A percentile compares a stretch with the other conserved stretches of the same genome.
phyloP scores from a whole-genome alignment of 2,888 invertebrate species.

The Lasioglossum pauxillum region DNA sequence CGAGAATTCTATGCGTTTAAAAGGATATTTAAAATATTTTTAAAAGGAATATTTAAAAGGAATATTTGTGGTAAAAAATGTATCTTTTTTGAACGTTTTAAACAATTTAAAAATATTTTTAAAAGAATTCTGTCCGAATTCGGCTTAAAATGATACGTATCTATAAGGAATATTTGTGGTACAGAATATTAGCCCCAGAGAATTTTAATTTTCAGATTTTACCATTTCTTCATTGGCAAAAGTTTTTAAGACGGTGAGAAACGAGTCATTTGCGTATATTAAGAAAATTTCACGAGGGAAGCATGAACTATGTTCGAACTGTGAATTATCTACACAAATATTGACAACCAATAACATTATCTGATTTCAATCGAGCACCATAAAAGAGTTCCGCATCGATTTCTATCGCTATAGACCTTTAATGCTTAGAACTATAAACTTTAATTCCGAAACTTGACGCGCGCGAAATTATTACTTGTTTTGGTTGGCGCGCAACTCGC shows the following conservation, averaged over 20 bases:
- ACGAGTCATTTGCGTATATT: too few species aligned
- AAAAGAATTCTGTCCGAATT: too few species aligned
- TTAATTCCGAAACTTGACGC: not conserved
- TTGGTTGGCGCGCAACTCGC: not conserved
- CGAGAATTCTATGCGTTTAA: too few species aligned
- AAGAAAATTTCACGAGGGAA: too few species aligned
- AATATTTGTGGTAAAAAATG: too few species aligned
- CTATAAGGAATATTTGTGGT: not conserved
- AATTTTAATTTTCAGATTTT: not conserved
- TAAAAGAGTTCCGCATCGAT: not conserved
- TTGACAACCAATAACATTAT: not conserved
- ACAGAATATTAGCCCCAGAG: not conserved
- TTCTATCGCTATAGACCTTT: not conserved
- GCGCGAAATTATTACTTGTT: not conserved
- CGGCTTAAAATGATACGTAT: not conserved
- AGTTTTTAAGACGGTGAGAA: too few species aligned
- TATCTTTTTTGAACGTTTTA: too few species aligned
- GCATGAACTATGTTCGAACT: not conserved
- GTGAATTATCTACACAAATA: not conserved
- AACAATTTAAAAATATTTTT: too few species aligned
- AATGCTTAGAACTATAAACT: not conserved
- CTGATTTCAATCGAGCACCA: not conserved
- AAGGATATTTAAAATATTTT: too few species aligned
- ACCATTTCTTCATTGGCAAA: not conserved
- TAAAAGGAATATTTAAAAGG: too few species aligned